phyloP scores from a whole-genome alignment of 1,140 invertebrate genomes.

The Trachelipus rathkii region DNA sequence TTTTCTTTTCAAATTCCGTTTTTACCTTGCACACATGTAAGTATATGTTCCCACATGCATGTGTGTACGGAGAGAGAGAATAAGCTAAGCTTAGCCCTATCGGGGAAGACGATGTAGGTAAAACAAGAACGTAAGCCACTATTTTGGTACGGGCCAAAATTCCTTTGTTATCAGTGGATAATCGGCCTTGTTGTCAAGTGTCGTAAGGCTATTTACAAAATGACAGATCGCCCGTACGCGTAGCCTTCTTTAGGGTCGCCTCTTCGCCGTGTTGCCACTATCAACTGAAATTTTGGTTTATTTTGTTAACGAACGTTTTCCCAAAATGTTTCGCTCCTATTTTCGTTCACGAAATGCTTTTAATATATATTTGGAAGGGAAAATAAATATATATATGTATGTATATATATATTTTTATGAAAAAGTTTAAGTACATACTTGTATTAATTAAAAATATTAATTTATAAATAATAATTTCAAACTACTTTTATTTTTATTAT shows the following conservation, averaged over 20 bases:
- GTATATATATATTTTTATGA: too few relatives aligned
- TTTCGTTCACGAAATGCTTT: neutral
- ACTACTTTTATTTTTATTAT: too few relatives aligned
- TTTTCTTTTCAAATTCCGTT: too few relatives aligned
- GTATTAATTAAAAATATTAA: too few relatives aligned
- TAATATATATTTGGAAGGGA: neutral
- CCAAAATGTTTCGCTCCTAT: neutral
- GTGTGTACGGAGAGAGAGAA: too few relatives aligned
- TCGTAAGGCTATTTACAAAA: slow-evolving; percentile 6
- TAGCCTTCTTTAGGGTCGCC: neutral
- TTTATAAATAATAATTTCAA: too few relatives aligned
- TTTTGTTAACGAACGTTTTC: slow-evolving; percentile 11
- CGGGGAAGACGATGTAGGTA: neutral
- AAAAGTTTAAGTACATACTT: too few relatives aligned
- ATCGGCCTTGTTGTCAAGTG: slow-evolving; percentile 3
- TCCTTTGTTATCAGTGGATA: neutral
- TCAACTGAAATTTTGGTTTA: slow-evolving; percentile 4
- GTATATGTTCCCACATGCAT: too few relatives aligned
- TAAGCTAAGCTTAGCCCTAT: neutral
- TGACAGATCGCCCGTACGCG: neutral
- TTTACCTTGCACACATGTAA: too few relatives aligned
- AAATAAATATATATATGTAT: neutral
- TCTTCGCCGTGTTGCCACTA: neutral
- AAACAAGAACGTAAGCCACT: neutral
- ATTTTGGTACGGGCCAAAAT: neutral